Base-by-base conservation (phyloP, 2,113 vertebrate genomes). In the Nestor notabilis region DNA sequence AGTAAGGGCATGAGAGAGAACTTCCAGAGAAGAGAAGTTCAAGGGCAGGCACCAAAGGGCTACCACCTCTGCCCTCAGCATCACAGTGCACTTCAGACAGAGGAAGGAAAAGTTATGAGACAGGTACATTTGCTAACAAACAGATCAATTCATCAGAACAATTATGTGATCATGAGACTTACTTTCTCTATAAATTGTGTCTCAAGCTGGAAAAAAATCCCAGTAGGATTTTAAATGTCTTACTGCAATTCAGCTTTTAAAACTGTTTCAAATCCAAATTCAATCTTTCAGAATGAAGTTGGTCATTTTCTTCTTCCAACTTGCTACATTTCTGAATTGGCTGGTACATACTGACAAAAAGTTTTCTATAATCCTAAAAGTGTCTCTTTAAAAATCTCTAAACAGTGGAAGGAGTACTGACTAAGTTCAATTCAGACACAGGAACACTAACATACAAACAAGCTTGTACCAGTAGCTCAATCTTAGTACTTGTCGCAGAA, bases 1-100 rank as follows among this genome's bases (percentile, higher is more conserved):
- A 49, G 18, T 1, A 12, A 24, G 28, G 2, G 5, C 4, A 13
- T 0, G 9, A 8, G 11, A 25, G 23, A 10, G 20, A 47, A n/a
- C 2, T 4, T 5, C 33, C 5, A 28, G 35, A 37, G 37, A 46
- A 29, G 13, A 58, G 56, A 58, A 58, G 35, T 35, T 33, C 23
- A 15, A 37, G 41, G 47, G 64, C 27, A 6, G 37, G 35, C 39
- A 4, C 52, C 10, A 17, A 4, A 1, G 39, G 39, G 44, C 74
- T 52, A 5, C 82, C 12, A 53, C 75, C 61, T 7, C 46, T 58
- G 68, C 6, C 28, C 63, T 29, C 56, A 3, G 37, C 65, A 11
- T 8, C 55, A 16, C 13, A 8, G 20, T 0, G 24, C 44, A 4
- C 52, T 55, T 17, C 0, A 1, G 14, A 19, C 12, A 17, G 6